Base-by-base conservation (phyloP, 2,113 vertebrate species). In the Siniperca chuatsi region DNA sequence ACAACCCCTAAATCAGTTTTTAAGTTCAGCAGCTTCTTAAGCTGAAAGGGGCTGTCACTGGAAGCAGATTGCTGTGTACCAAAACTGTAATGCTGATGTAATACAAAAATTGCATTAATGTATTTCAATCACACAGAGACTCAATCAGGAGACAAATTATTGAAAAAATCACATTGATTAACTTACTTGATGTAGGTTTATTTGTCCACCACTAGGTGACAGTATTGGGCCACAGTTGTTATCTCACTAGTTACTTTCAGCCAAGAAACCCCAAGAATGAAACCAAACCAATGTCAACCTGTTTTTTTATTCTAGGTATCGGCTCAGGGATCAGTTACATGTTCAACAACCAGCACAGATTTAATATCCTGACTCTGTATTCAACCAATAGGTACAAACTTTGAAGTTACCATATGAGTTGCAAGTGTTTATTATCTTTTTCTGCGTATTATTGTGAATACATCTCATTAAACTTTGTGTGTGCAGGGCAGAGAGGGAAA, bases 401-500 rank as follows among this genome's bases (percentile, higher is more conserved):
- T 33, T 29, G 5, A 61, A 42, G 2, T 67, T 40, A 55, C 9
- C 15, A 12, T 0, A 4, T 15, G 2, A 84, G 0, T 72, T 68
- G 35, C 10, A 50, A 8, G 76, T 20, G 16, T 65, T 82, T 18
- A 4, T 9, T 2, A 35, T 73, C 18, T 25, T 58, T 46, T 54
- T 48, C 12, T 29, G 58, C 4, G 5, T 58, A 6, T 66, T 12
- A 0, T 4, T 61, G 10, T 78, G 0, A 37, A 4, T 18, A 11
- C 15, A 0, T 11, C 50, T 75, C 33, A 25, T 76, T 20, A 21
- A 61, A 54, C 8, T n/a, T n/a, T 58, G 55, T 89, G 54, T 83
- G 35, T 92, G 58, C 81, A 99, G 98, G 68, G 95, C 96, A 29
- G 98, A 98, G 93, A 96, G 98, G 84, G 97, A 96, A 73, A 94